Evolutionary conservation across 2,797 vertebrate species (phyloP).

Genomic region (Urosaurus nigricauda): DNA sequence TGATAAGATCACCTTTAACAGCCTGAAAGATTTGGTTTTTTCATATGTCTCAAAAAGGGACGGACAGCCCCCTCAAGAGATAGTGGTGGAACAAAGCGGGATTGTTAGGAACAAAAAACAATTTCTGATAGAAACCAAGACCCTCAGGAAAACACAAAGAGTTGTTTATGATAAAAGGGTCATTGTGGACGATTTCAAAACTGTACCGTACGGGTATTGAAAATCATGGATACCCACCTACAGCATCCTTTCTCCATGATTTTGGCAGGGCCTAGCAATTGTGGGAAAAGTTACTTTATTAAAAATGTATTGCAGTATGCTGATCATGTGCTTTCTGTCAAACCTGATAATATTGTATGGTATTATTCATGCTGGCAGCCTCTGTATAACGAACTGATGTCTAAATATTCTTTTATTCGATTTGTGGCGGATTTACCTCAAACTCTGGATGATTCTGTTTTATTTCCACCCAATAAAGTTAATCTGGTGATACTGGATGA

Average conservation of each 20-base stretch:
- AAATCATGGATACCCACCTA: not conserved
- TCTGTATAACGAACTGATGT: not conserved
- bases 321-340: not conserved
- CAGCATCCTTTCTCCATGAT: not conserved
- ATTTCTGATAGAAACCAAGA: not conserved
- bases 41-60: not conserved
- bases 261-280: not conserved
- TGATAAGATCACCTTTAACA: not conserved
- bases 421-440: not conserved
- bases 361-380: not conserved
- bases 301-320: not conserved
- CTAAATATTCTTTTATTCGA: no score
- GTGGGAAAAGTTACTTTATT: not conserved
- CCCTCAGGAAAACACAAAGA: not conserved
- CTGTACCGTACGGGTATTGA: not conserved
- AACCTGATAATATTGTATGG: not conserved
- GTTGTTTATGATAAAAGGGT: not conserved
- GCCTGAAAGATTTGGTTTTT: not conserved
- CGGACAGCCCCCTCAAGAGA: not conserved
- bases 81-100: not conserved
- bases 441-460: not conserved
- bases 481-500: slow-evolving; percentile 3
- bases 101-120: not conserved
- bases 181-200: not conserved
- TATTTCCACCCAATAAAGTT: not conserved